Evolutionary conservation across 1,140 invertebrate species (phyloP), one percentile per base, ranked within the genome.

Genomic region (Trinorchestia longiramus): DNA sequence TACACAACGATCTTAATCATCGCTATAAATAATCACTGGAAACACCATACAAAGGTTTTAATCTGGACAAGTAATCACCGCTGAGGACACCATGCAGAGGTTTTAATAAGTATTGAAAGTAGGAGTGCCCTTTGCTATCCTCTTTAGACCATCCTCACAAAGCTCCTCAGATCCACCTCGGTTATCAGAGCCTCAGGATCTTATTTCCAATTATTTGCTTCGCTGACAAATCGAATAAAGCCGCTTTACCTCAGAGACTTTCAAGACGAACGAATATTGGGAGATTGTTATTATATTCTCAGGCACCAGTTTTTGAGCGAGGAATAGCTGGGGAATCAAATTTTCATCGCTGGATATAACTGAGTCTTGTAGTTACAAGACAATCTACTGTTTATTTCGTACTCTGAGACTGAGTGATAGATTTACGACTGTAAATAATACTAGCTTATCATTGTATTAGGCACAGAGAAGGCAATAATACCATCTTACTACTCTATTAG

Each of bases 181-280:
- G 62, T 77, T 77, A 77, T 77, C 62, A 77, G 28, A 77, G 62
- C 62, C 62, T 3, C 8, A 77, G 62, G 62, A 77, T 77, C 62
- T 77, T 77, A 77, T 77, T 77, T 77, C 62, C 62, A 77, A 77
- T 77, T 77, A 77, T 77, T 77, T 77, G 62, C 62, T 77, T 77
- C 62, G 62, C 15, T 77, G 62, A 28, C 62, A 77, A 77, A 77
- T 11, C 62, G 62, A 77, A 77, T 77, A 11, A 77, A 77, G 62
- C 28, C 62, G 62, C 62, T 77, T 77, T 77, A 77, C 62, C 28
- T 77, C 62, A 77, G 62, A 77, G 62, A 77, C 62, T 77, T 77
- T 28, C 62, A 77, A 77, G 62, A 77, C 36, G 62, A 77, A 77
- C 62, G 62, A 77, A 77, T 77, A 77, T 77, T 77, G 62, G 62